Evolutionary conservation across 2,797 vertebrate genomes (phyloP).

Genomic region (Clarias pachynema): DNA sequence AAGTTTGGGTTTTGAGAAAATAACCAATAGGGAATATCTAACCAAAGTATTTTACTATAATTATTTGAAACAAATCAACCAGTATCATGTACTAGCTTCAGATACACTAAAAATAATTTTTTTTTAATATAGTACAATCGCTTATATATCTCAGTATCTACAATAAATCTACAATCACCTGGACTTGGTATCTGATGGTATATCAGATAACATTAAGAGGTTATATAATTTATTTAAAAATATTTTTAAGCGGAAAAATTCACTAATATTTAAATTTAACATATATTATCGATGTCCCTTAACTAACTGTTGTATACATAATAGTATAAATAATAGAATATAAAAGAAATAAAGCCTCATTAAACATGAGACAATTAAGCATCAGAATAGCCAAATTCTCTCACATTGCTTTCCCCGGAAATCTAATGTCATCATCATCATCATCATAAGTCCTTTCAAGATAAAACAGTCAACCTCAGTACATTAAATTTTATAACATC

Average conservation of each 20-base stretch:
- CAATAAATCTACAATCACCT: background rate
- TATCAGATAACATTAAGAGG: background rate
- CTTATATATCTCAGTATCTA: background rate
- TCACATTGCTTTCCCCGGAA: background rate
- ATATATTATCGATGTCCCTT: too few relatives aligned
- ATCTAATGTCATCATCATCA: background rate
- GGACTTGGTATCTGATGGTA: background rate
- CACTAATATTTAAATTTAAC: background rate
- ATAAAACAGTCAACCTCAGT: background rate
- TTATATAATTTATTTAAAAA: background rate
- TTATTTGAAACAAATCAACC: background rate
- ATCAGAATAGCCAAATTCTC: background rate
- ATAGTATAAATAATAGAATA: too few relatives aligned
- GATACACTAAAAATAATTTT: background rate
- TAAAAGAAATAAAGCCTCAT: background rate
- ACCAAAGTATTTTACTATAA: background rate
- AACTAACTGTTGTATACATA: background rate
- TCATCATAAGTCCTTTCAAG: background rate
- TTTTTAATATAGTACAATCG: background rate
- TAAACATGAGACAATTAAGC: background rate
- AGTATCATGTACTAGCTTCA: background rate
- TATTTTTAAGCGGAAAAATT: too few relatives aligned
- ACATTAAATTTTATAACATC: background rate
- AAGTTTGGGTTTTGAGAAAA: background rate
- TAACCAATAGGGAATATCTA: background rate